Evolutionary conservation across 1,140 invertebrate species (phyloP), one percentile per base, ranked within the genome.

Genomic region (Oscheius sp.): DNA sequence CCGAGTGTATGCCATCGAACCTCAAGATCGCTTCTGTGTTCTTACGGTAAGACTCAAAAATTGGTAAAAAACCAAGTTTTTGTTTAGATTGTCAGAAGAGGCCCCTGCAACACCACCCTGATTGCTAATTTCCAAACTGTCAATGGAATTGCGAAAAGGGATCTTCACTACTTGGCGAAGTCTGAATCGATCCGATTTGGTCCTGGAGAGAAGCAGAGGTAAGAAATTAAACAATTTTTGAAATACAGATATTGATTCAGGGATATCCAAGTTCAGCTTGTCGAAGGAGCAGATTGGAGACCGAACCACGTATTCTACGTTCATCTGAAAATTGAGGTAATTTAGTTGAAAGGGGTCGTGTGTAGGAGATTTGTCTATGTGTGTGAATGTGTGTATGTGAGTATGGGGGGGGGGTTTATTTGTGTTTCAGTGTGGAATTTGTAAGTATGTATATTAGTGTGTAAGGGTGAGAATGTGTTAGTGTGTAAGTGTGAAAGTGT

Each of bases 141-240:
- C 80, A 94, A 97, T 84, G 94, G 93, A 13, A 94, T 93, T 0
- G 95, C 94, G 1, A 93, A 93, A 84, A 88, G 89, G 32, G 91
- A 91, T 62, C 91, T 91, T 79, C 94, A 99, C 87, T 99, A 91
- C 86, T 89, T 92, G 78, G 86, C 89, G 36, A 87, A 88, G 3
- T 49, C 65, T 1, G 72, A 74, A 42, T 52, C 61, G 3, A 20
- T 73, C 2, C 70, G 62, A 3, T 71, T 71, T 46, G 35, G 35
- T 23, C 68, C 68, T 26, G 61, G 61, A 63, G 68, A 71, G 26
- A 29, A 35, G 89, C 90, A 78, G 93, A 92, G 58, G 89, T 92
- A 79, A 85, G 99, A 45, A 87, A 91, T 62, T 99, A 98, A 86
- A 92, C 95, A 82, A 94, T 98, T 88, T 96, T 97, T 88, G 92